Conservation (phyloP, 2,113 vertebrate genomes). For the Menura novaehollandiae region DNA sequence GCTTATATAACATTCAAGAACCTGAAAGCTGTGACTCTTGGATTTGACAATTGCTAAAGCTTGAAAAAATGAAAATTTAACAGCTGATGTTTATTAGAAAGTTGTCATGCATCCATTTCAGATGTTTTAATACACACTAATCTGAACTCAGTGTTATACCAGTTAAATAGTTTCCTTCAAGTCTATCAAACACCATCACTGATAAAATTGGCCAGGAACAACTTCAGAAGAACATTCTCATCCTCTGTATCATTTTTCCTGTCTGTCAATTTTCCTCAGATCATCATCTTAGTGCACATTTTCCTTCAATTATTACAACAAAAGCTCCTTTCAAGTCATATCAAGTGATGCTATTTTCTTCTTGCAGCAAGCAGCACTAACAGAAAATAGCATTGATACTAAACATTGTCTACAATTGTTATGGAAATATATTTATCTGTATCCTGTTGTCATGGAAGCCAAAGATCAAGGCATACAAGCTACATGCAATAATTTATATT, state of each 20-base stretch:
- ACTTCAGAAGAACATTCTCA: background rate
- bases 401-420: constrained; percentile 65
- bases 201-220: background rate
- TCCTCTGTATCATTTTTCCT: background rate
- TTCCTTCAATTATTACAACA: constrained; percentile 56
- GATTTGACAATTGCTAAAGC: background rate
- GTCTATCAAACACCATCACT: background rate
- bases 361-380: constrained; percentile 28
- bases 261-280: background rate
- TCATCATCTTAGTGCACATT: constrained; percentile 42
- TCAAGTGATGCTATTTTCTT: constrained; percentile 54
- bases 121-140: background rate
- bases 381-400: constrained; percentile 48
- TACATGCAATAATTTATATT: constrained; percentile 45
- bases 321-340: constrained; percentile 55
- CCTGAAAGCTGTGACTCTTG: background rate
- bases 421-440: constrained; percentile 69
- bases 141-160: background rate
- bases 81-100: background rate
- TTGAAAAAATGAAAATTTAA: background rate
- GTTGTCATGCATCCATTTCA: background rate
- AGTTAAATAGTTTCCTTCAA: background rate
- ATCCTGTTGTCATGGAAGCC: constrained; percentile 70
- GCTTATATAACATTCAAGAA: background rate
- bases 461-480: constrained; percentile 63